phyloP scores from a whole-genome alignment of 2,797 vertebrate genomes.

The Dallia pectoralis region DNA sequence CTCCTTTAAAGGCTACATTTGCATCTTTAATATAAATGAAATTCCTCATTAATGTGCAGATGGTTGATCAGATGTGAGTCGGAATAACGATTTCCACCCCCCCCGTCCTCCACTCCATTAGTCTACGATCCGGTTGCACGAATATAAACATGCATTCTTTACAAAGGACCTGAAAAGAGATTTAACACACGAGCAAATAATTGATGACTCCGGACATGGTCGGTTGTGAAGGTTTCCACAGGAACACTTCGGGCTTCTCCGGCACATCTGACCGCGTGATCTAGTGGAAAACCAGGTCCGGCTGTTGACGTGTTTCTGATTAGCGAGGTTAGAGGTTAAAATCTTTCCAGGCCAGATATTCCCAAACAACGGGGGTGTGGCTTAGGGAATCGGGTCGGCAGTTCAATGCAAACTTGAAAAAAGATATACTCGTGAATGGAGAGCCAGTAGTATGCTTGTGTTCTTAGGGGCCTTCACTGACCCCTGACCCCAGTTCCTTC shows the following conservation, averaged over 20 bases:
- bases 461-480: slow-evolving; percentile 23
- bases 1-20: slow-evolving; percentile 79
- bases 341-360: slow-evolving; percentile 57
- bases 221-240: neutral
- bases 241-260: neutral
- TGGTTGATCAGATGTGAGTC: slow-evolving; percentile 59
- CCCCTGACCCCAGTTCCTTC: slow-evolving; percentile 40
- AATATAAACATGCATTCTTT: neutral
- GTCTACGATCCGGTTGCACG: neutral
- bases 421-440: neutral
- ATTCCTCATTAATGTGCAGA: slow-evolving; percentile 74
- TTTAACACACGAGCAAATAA: slow-evolving; percentile 43
- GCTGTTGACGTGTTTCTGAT: slow-evolving; percentile 70
- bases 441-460: too few relatives aligned
- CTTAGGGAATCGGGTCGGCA: too few relatives aligned
- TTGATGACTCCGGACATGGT: neutral
- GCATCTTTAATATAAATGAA: slow-evolving; percentile 81
- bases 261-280: slow-evolving; percentile 45
- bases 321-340: slow-evolving; percentile 60
- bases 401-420: too few relatives aligned
- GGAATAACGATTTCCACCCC: slow-evolving; percentile 51
- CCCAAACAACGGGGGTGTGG: slow-evolving; percentile 18
- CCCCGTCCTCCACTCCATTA: neutral
- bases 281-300: slow-evolving; percentile 46
- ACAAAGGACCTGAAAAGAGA: neutral